phyloP scores from a whole-genome alignment of 1,140 invertebrate genomes.

The Drosophila pachea region DNA sequence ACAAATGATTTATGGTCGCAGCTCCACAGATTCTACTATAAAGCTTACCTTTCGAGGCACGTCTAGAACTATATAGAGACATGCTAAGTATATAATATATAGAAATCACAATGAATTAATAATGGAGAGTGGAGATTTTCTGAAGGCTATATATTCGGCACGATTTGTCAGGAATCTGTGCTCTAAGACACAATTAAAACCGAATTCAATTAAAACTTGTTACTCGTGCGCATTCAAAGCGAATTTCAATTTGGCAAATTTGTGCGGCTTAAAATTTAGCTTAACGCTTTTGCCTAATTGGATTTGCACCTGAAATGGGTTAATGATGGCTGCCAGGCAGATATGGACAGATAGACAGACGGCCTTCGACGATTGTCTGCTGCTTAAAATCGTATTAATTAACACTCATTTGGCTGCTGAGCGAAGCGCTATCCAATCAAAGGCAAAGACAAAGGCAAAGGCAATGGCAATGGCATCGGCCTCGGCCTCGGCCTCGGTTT shows the following conservation, averaged over 20 bases:
- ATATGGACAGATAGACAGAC: neutral
- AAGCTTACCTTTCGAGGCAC: slow-evolving; percentile 2
- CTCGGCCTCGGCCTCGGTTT: neutral
- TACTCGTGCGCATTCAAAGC: neutral
- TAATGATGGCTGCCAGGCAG: slow-evolving; percentile 46
- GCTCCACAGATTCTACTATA: slow-evolving; percentile 20
- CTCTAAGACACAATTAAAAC: slow-evolving; percentile 20
- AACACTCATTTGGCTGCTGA: slow-evolving; percentile 55
- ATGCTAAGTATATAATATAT: neutral
- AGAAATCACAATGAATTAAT: neutral
- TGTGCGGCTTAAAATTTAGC: slow-evolving; percentile 30
- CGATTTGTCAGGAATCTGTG: slow-evolving; percentile 1
- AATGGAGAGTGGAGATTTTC: neutral
- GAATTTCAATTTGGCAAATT: slow-evolving; percentile 38
- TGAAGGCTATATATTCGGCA: slow-evolving; percentile 1
- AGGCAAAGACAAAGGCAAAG: slow-evolving; percentile 17
- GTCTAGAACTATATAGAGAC: neutral
- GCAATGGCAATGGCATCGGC: neutral
- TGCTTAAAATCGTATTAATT: slow-evolving; percentile 63
- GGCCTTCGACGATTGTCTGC: slow-evolving; percentile 45
- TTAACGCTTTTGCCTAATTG: slow-evolving; percentile 48
- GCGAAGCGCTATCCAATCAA: slow-evolving; percentile 43
- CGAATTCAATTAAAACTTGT: slow-evolving; percentile 24
- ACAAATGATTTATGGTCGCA: slow-evolving; percentile 33
- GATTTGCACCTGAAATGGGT: slow-evolving; percentile 61